These are phyloP conservation scores for Axea sp. DNA, from an alignment of 2,888 invertebrate species.

Conservation along the genomic window DNA sequence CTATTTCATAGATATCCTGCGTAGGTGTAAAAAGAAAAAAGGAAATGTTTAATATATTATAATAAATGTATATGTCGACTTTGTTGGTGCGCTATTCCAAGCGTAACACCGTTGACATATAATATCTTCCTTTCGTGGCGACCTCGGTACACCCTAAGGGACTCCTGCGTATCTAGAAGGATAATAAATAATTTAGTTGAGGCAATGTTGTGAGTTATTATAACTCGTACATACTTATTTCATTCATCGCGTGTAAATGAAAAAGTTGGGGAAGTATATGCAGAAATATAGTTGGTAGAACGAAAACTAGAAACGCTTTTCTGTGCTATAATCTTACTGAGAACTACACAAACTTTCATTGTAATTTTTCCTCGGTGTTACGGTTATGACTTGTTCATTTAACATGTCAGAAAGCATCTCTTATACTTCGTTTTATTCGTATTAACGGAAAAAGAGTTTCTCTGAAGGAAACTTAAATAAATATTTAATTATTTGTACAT, in stretches of 20 bases:
- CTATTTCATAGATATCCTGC: too few relatives aligned
- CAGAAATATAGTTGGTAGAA: conserved; percentile 3
- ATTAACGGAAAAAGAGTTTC: too few relatives aligned
- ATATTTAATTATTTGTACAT: too few relatives aligned
- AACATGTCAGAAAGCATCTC: conserved; percentile 12
- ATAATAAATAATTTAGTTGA: conserved; percentile 71
- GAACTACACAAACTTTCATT: conserved; percentile 16
- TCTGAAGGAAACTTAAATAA: too few relatives aligned
- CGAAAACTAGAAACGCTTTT: conserved; percentile 18
- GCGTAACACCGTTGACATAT: conserved; percentile 65
- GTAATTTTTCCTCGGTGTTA: conserved; percentile 24
- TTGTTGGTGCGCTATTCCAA: conserved; percentile 63
- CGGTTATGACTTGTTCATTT: conserved; percentile 26
- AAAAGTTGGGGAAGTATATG: conserved; percentile 25
- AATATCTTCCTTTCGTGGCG: conserved; percentile 68
- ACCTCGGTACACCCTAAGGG: conserved; percentile 63
- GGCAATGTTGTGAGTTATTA: conserved; percentile 69
- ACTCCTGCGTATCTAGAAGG: conserved; percentile 63
- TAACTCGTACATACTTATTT: conserved; percentile 46
- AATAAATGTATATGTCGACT: conserved; percentile 35
- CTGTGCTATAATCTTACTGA: conserved; percentile 24
- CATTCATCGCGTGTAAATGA: conserved; percentile 21
- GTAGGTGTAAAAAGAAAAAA: too few relatives aligned
- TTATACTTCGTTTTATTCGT: conserved; percentile 9
- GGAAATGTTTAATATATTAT: conserved; percentile 45